Evolutionary conservation across 2,888 invertebrate species (phyloP).

Genomic region (Lepidocyrtoides sp.): DNA sequence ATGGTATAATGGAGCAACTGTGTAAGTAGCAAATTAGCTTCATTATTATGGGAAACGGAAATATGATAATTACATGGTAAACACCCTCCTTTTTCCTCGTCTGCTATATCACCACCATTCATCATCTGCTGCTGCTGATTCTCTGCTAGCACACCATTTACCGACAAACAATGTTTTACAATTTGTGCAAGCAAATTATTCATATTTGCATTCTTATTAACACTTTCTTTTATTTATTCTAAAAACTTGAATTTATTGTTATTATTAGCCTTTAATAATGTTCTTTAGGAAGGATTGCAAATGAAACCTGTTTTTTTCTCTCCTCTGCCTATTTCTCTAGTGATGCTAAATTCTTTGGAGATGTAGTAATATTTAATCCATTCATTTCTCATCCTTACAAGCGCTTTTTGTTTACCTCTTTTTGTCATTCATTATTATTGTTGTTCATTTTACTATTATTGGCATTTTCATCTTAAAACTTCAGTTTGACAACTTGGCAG

Average conservation of each 20-base stretch:
- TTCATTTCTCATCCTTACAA: not conserved
- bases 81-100: conserved; percentile 43
- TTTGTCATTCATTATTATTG: conserved; percentile 29
- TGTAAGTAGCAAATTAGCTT: conserved; percentile 14
- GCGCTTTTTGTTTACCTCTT: not conserved
- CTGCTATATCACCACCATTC: not conserved
- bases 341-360: no score
- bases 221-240: not conserved
- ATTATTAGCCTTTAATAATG: not conserved
- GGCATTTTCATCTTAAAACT: not conserved
- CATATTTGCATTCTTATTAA: conserved; percentile 7
- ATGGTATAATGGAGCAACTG: not conserved
- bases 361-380: not conserved
- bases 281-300: not conserved
- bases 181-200: not conserved
- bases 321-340: not conserved
- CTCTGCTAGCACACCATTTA: not conserved
- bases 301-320: conserved; percentile 5
- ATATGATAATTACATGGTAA: conserved; percentile 66
- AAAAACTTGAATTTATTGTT: not conserved
- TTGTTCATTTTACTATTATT: conserved; percentile 25
- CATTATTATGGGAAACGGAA: conserved; percentile 65
- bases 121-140: not conserved
- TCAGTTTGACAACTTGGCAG: not conserved
- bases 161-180: not conserved